phyloP scores from a whole-genome alignment of 2,113 vertebrate genomes.

The Puffinus mauretanicus region DNA sequence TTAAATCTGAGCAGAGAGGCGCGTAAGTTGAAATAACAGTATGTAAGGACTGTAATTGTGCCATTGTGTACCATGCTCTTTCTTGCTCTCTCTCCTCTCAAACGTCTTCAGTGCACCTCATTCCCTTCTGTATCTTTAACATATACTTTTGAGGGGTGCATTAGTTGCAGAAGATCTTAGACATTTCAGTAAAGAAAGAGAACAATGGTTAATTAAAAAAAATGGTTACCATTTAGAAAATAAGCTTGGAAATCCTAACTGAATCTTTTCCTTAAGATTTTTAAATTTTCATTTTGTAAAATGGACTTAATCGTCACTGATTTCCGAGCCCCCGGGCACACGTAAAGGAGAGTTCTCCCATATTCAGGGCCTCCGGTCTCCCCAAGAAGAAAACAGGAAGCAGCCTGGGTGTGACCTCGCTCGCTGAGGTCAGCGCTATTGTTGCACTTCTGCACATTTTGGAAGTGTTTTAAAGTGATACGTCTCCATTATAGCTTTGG shows the following conservation, averaged over 20 bases:
- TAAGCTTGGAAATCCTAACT: neutral
- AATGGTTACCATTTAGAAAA: neutral
- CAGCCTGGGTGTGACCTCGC: conserved; percentile 64
- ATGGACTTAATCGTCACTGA: neutral
- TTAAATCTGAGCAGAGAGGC: neutral
- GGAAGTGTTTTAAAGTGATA: conserved; percentile 68
- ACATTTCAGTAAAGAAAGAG: neutral
- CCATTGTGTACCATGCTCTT: neutral
- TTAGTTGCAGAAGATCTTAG: neutral
- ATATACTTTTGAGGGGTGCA: neutral
- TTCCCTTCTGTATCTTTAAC: neutral
- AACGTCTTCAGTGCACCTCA: neutral
- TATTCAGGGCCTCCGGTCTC: neutral
- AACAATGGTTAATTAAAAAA: neutral
- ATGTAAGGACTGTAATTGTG: neutral
- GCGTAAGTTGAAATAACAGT: neutral
- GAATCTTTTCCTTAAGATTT: neutral
- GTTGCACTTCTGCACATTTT: conserved; percentile 69
- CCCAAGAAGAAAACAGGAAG: conserved; percentile 74
- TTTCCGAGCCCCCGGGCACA: neutral
- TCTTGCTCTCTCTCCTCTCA: neutral
- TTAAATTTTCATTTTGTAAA: neutral
- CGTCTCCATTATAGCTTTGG: conserved; percentile 55
- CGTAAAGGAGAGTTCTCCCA: neutral
- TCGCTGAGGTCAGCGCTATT: conserved; percentile 66